Conservation (phyloP, 2,888 invertebrate genomes). For the Coronaproctus castanopsis region DNA sequence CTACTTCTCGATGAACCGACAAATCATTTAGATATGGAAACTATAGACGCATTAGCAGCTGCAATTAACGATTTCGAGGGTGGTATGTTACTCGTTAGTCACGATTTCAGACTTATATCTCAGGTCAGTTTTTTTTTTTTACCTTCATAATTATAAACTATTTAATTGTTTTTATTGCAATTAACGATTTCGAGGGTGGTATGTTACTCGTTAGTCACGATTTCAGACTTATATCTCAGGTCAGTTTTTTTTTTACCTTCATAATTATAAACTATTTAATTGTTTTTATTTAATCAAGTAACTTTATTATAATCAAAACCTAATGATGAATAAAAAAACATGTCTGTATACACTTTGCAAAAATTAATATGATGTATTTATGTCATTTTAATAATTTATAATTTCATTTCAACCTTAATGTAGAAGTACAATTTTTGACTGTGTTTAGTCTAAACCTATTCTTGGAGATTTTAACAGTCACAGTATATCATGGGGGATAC, state of each 20-base stretch:
- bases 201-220: conserved; percentile 99
- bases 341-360: no score
- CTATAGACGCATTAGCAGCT: conserved; percentile 92
- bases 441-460: no score
- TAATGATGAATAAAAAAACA: no score
- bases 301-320: no score
- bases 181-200: conserved; percentile 94
- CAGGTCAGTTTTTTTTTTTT: conserved; percentile 43
- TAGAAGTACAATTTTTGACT: no score
- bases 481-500: no score
- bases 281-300: conserved; percentile 12
- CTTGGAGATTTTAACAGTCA: no score
- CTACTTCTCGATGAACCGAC: conserved; percentile 72
- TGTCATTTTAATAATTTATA: no score
- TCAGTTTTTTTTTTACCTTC: conserved; percentile 26
- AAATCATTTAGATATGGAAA: conserved; percentile 93
- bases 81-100: conserved; percentile 95
- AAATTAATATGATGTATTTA: no score
- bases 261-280: neutral
- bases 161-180: conserved; percentile 34
- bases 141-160: neutral
- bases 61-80: conserved; percentile 96
- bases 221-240: conserved; percentile 96
- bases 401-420: no score
- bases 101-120: conserved; percentile 97